These are phyloP conservation scores for Pholis gunnellus DNA, from an alignment of 2,113 vertebrate species.

Conservation along the genomic window DNA sequence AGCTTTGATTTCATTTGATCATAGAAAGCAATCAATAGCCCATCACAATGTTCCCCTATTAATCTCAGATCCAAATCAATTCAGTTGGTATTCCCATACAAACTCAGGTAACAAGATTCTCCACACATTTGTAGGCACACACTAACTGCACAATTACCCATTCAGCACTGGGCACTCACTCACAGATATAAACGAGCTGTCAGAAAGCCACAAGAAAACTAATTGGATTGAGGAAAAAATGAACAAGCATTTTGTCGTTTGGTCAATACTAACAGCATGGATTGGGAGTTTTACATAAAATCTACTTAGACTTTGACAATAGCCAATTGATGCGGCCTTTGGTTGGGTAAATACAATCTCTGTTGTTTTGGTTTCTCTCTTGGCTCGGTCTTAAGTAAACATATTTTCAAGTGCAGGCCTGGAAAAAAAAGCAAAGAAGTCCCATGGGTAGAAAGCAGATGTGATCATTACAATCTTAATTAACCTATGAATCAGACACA, in stretches of 20 bases:
- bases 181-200: conserved; percentile 82
- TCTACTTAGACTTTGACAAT: conserved; percentile 79
- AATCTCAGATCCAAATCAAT: conserved; percentile 75
- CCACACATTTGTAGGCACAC: conserved; percentile 60
- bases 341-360: conserved; percentile 54
- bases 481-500: conserved; percentile 34
- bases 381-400: conserved; percentile 66
- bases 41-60: conserved; percentile 67
- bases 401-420: conserved; percentile 52
- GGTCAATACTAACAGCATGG: conserved; percentile 80
- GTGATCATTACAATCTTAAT: conserved; percentile 59
- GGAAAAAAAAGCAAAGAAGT: conserved; percentile 21
- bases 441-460: conserved; percentile 48
- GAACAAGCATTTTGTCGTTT: conserved; percentile 78
- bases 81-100: conserved; percentile 63
- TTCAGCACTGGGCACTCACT: conserved; percentile 70
- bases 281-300: conserved; percentile 81
- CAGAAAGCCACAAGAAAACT: conserved; percentile 78
- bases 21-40: conserved; percentile 65
- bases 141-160: conserved; percentile 76
- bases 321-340: conserved; percentile 65
- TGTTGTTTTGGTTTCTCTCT: conserved; percentile 51
- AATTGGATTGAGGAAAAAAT: conserved; percentile 80
- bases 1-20: conserved; percentile 70
- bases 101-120: conserved; percentile 71